Base-by-base conservation (phyloP, 2,113 vertebrate genomes). In the Pipra filicauda region DNA sequence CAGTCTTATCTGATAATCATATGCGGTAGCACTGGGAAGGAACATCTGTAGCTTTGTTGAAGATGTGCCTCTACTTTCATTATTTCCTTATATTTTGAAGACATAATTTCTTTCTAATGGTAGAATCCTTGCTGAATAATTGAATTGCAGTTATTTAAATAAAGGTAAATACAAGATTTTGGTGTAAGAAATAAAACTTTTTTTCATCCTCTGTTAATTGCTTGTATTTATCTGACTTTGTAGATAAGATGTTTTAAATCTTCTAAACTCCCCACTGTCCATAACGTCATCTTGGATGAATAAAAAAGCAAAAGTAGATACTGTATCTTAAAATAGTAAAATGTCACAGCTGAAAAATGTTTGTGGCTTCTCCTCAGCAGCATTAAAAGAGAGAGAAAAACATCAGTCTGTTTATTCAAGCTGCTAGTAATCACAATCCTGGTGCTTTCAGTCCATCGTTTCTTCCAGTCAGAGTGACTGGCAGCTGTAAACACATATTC, bases 391-490 rank as follows among this genome's bases (percentile, higher is more conserved):
- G 43, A 67, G 54, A 76, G 28, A 85, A 17, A 90, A 83, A 43
- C 24, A 58, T 49, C n/a, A 70, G 20, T 41, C 89, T 76, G 59
- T 85, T 95, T 96, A 84, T 80, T 90, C 75, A 96, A 83, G 92
- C 90, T 96, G 78, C 91, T 94, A 89, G 78, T 82, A 92, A 77
- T 81, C 72, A 78, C 89, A 67, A 22, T 41, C 71, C 66, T 88
- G 83, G 88, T 97, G 96, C 62, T 93, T 91, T 52, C 75, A 74
- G 15, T 59, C 64, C 93, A 71, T 75, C 62, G 37, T 26, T 95
- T 95, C 49, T 74, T 92, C 67, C 82, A 86, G 27, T 61, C 75
- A 93, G 55, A 81, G n/a, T 72, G 66, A 81, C 43, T 39, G 77
- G 43, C 87, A 94, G 80, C 75, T 87, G 92, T 81, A 94, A 97